Conservation (phyloP, 2,888 invertebrate species). For the Patella ulyssiponensis region DNA sequence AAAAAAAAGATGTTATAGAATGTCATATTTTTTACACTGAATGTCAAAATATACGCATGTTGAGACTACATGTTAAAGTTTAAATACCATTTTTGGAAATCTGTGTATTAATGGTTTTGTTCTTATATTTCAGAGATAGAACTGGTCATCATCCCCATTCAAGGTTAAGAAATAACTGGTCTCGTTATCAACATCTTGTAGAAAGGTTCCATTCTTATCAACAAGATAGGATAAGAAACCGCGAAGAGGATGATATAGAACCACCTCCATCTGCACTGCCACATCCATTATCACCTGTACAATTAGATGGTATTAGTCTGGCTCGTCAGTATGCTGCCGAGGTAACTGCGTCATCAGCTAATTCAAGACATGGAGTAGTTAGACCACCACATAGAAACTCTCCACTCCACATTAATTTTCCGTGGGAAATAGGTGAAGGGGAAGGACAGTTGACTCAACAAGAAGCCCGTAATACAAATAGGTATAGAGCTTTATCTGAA, state of each 20-base stretch:
- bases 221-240: slow-evolving; percentile 24
- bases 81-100: too few relatives aligned
- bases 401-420: slow-evolving; percentile 3
- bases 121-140: not conserved
- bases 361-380: not conserved
- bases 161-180: slow-evolving; percentile 24
- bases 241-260: slow-evolving; percentile 9
- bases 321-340: slow-evolving; percentile 54
- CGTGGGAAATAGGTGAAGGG: not conserved
- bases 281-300: slow-evolving; percentile 45
- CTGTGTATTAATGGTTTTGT: not conserved
- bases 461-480: not conserved
- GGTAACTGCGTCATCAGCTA: slow-evolving; percentile 33
- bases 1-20: not conserved
- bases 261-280: not conserved
- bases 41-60: too few relatives aligned
- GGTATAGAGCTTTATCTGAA: not conserved
- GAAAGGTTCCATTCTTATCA: slow-evolving; percentile 36
- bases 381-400: not conserved
- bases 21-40: too few relatives aligned
- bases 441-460: not conserved
- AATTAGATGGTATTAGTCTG: slow-evolving; percentile 45
- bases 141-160: slow-evolving; percentile 21
- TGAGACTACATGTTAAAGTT: too few relatives aligned
- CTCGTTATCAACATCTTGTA: slow-evolving; percentile 39